A percentile compares a stretch with the other conserved stretches of the same genome.
Conservation (phyloP, 2,113 vertebrate genomes). For the Takifugu flavidus region DNA sequence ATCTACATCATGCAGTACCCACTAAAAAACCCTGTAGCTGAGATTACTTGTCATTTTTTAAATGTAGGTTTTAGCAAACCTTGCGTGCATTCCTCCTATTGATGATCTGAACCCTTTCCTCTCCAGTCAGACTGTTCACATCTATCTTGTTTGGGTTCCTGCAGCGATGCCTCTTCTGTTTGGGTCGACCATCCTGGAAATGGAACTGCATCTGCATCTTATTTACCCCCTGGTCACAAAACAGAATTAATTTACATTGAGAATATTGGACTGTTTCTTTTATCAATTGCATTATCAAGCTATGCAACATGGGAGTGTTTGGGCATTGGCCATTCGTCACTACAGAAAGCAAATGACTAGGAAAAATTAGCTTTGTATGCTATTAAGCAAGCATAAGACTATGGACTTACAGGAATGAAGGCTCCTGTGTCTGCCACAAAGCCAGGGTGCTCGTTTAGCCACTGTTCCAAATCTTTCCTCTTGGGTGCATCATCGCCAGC, state of each 20-base stretch:
- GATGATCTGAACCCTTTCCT: constrained; percentile 96
- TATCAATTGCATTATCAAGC: not conserved
- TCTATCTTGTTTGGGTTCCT: constrained; percentile 98
- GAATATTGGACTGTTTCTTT: not conserved
- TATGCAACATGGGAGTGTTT: not conserved
- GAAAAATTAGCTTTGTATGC: not conserved
- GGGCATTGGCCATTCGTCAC: not conserved
- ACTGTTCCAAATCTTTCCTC: constrained; percentile 90
- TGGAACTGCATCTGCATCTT: constrained; percentile 88
- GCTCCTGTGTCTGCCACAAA: constrained; percentile 95
- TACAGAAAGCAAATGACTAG: too few relatives aligned
- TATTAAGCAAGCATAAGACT: not conserved
- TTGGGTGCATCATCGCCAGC: constrained; percentile 94
- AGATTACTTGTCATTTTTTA: not conserved
- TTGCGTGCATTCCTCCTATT: constrained; percentile 98
- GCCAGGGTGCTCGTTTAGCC: constrained; percentile 93
- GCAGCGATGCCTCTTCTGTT: constrained; percentile 96
- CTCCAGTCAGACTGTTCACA: constrained; percentile 94
- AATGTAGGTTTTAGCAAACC: constrained; percentile 63
- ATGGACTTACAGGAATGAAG: constrained; percentile 86
- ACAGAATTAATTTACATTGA: not conserved
- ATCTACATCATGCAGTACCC: not conserved
- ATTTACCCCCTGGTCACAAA: constrained; percentile 62
- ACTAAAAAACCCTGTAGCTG: too few relatives aligned
- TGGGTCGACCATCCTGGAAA: constrained; percentile 91